Conservation (phyloP, 2,888 invertebrate species). For the Chrysolina americana region DNA sequence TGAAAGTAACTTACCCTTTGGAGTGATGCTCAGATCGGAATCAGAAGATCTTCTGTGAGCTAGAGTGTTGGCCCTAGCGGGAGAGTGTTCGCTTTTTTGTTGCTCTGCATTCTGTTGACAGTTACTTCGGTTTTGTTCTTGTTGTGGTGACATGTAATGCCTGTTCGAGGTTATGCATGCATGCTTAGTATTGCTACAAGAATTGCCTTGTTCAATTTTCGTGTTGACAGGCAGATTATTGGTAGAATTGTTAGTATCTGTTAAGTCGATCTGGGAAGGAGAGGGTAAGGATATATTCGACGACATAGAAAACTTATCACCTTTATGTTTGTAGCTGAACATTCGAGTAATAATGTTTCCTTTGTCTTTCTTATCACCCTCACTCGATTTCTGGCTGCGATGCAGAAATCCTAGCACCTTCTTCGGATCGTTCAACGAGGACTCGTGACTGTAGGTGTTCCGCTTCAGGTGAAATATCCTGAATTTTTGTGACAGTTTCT, state of each 20-base stretch:
- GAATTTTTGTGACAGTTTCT: conserved; percentile 48
- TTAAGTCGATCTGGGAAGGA: conserved; percentile 40
- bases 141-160: conserved; percentile 64
- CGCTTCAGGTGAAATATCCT: conserved; percentile 51
- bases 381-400: conserved; percentile 45
- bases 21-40: conserved; percentile 93
- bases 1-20: conserved; percentile 81
- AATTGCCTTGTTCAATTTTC: conserved; percentile 65
- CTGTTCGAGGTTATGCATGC: conserved; percentile 68
- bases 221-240: conserved; percentile 61
- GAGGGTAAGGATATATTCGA: conserved; percentile 29
- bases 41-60: conserved; percentile 88
- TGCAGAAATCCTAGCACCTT: conserved; percentile 46
- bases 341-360: conserved; percentile 51
- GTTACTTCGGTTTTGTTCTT: conserved; percentile 63
- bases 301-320: conserved; percentile 42
- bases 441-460: conserved; percentile 39
- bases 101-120: conserved; percentile 48
- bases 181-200: conserved; percentile 64
- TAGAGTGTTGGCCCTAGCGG: conserved; percentile 70
- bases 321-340: conserved; percentile 46
- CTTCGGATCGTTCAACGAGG: conserved; percentile 42
- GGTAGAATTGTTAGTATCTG: conserved; percentile 51
- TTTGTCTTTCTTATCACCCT: conserved; percentile 43
- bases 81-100: conserved; percentile 67